Percentiles rank a stretch among this genome's conserved stretches.
Evolutionary conservation across 2,113 vertebrate genomes (phyloP).

Genomic region (Progne subis): DNA sequence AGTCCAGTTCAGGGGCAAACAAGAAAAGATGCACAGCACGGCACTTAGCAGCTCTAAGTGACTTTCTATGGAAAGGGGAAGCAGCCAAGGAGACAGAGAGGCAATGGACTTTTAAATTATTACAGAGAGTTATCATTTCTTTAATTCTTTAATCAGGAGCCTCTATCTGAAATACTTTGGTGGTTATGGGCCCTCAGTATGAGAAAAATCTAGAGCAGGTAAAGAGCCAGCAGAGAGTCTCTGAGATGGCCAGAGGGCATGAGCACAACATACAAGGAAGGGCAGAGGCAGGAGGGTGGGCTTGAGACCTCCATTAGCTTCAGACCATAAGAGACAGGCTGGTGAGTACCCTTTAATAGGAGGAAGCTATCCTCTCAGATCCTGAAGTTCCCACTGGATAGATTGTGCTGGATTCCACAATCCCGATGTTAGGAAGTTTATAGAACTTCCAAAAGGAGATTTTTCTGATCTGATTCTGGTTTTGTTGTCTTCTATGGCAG

Average conservation of each 20-base stretch:
- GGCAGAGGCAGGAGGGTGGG: neutral
- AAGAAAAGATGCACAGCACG: constrained; percentile 7
- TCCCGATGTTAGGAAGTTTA: neutral
- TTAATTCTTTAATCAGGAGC: neutral
- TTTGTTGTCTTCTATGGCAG: neutral
- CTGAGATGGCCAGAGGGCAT: neutral
- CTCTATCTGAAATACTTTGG: neutral
- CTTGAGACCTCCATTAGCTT: neutral
- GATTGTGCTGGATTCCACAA: neutral
- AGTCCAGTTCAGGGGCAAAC: neutral
- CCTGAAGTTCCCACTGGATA: neutral
- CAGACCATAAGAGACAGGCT: neutral
- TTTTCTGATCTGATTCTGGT: neutral
- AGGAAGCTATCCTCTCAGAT: neutral
- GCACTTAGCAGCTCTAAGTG: neutral
- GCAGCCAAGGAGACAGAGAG: neutral
- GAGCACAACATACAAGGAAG: neutral
- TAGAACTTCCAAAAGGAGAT: neutral
- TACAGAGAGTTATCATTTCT: neutral
- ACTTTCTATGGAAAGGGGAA: neutral
- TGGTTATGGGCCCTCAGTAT: neutral
- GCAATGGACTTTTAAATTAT: neutral
- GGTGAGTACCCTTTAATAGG: neutral
- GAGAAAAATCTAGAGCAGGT: neutral
- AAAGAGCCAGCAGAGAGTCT: neutral